Evolutionary conservation across 2,888 invertebrate genomes (phyloP).

Genomic region (Chromoteleia sp.): DNA sequence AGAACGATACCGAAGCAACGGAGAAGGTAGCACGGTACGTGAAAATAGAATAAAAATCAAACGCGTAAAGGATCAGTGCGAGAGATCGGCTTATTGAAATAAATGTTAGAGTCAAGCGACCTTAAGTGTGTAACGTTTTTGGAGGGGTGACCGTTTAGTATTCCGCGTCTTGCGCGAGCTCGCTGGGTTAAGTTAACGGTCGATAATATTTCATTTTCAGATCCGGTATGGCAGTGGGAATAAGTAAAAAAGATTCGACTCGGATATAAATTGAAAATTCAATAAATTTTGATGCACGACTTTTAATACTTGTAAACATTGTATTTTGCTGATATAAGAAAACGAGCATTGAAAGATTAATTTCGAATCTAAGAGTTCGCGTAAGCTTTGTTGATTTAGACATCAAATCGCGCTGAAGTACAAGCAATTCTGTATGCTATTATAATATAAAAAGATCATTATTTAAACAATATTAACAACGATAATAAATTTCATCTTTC

Average conservation of each 20-base stretch:
- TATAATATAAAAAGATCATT: too few species aligned
- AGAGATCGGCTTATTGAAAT: conserved; percentile 45
- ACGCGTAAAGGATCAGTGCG: conserved; percentile 25
- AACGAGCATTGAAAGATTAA: too few species aligned
- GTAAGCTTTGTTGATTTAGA: too few species aligned
- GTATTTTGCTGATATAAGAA: not conserved
- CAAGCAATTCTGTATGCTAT: too few species aligned
- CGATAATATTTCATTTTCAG: conserved; percentile 54
- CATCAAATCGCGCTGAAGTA: too few species aligned
- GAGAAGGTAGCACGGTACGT: not conserved
- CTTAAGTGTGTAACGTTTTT: conserved; percentile 18
- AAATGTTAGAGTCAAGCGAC: conserved; percentile 45
- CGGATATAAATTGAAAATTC: conserved; percentile 18
- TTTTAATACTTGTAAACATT: not conserved
- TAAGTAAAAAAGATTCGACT: conserved; percentile 33
- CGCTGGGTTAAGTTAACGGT: conserved; percentile 35
- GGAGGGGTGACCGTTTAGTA: conserved; percentile 58
- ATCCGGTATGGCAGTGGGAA: conserved; percentile 30
- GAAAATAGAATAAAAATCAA: conserved; percentile 20
- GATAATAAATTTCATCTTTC: too few species aligned
- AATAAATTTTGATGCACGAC: not conserved
- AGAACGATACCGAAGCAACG: not conserved
- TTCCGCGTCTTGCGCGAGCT: conserved; percentile 41
- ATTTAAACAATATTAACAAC: too few species aligned
- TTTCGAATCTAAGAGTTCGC: too few species aligned